Conservation (phyloP, 2,888 invertebrate species). For the Anarsia innoxiella region DNA sequence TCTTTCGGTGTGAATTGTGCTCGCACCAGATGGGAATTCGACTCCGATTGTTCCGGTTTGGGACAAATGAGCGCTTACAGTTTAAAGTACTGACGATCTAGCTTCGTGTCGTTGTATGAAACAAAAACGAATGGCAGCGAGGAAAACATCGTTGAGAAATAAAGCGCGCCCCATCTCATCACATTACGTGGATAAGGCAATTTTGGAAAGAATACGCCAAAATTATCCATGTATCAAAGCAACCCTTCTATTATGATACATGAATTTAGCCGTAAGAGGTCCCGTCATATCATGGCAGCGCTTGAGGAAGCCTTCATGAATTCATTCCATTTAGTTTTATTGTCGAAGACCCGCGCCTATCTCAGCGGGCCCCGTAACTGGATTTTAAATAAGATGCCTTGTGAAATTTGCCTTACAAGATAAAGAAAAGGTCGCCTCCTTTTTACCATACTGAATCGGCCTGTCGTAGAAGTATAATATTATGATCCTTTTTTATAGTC, state of each 20-base stretch:
- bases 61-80: constrained; percentile 40
- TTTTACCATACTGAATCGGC: constrained; percentile 58
- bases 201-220: constrained; percentile 36
- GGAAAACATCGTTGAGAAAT: constrained; percentile 8
- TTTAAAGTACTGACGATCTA: constrained; percentile 29
- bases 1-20: constrained; percentile 53
- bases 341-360: constrained; percentile 71
- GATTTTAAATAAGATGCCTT: constrained; percentile 74
- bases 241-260: constrained; percentile 50
- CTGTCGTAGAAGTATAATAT: constrained; percentile 51
- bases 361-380: constrained; percentile 63
- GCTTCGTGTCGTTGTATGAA: background rate
- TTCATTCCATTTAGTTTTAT: constrained; percentile 76
- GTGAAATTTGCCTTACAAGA: constrained; percentile 68
- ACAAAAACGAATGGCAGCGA: constrained; percentile 7
- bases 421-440: constrained; percentile 67
- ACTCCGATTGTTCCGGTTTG: constrained; percentile 33
- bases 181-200: constrained; percentile 36
- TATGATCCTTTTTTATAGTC: constrained; percentile 54
- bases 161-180: constrained; percentile 21
- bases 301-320: constrained; percentile 66
- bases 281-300: constrained; percentile 58
- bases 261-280: constrained; percentile 49
- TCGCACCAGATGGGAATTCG: constrained; percentile 41
- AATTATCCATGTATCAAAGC: constrained; percentile 46